Evolutionary conservation across 2,113 vertebrate genomes (phyloP).

Genomic region (Noctilio leporinus): DNA sequence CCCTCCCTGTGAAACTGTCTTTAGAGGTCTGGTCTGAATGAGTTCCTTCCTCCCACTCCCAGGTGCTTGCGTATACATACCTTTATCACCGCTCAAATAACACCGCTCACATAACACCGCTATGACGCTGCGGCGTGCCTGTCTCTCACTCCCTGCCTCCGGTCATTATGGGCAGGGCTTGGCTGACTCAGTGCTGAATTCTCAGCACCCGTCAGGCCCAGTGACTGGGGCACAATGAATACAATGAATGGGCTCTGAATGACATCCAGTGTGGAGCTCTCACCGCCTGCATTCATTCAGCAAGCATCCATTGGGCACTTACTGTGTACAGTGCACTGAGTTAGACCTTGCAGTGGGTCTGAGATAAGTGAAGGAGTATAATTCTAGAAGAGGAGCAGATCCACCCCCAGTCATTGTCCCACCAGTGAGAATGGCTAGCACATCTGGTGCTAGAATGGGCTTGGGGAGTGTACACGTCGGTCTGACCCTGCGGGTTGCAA

Average conservation of each 20-base stretch:
- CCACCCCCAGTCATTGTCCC: not conserved
- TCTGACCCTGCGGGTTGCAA: not conserved
- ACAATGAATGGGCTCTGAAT: not conserved
- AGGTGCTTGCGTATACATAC: not conserved
- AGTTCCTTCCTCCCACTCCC: constrained; percentile 8
- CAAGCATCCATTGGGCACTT: not conserved
- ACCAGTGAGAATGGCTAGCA: not conserved
- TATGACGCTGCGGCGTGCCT: too few relatives aligned
- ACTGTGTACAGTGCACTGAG: not conserved
- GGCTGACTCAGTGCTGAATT: constrained; percentile 50
- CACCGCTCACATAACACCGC: not conserved
- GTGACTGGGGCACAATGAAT: not conserved
- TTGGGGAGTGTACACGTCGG: not conserved
- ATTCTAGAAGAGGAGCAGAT: not conserved
- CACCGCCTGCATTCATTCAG: not conserved
- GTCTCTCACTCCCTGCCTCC: not conserved
- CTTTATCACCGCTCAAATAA: not conserved
- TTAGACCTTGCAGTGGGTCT: not conserved
- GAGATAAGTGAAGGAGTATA: not conserved
- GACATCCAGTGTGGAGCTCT: not conserved
- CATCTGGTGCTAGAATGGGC: not conserved
- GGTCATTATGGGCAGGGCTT: constrained; percentile 33
- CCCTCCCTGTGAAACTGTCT: constrained; percentile 51
- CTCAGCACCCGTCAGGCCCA: not conserved
- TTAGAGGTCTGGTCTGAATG: not conserved